A percentile compares a stretch with the other conserved stretches of the same genome.
Evolutionary conservation across 2,888 invertebrate species (phyloP).

Genomic region (Pyralis farinalis): DNA sequence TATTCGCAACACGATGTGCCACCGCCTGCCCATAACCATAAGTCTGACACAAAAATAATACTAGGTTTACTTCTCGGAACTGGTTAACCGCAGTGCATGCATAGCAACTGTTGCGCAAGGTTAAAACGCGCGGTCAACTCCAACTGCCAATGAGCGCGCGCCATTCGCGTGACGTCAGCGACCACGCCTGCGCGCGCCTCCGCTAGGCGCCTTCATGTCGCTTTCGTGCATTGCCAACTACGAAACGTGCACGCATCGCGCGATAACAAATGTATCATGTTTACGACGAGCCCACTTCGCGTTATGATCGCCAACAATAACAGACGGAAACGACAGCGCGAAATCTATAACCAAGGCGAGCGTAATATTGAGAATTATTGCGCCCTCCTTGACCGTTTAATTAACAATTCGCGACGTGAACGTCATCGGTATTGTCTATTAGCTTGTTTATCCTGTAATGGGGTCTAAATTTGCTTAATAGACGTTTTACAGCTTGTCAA

Average conservation of each 20-base stretch:
- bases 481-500: slow-evolving; percentile 6
- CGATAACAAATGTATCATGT: slow-evolving; percentile 39
- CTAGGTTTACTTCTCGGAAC: slow-evolving; percentile 48
- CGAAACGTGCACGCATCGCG: slow-evolving; percentile 30
- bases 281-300: slow-evolving; percentile 25
- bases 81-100: slow-evolving; percentile 52
- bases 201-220: slow-evolving; percentile 55
- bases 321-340: slow-evolving; percentile 23
- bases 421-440: slow-evolving; percentile 19
- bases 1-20: not conserved
- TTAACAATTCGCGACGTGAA: slow-evolving; percentile 24
- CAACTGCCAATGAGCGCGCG: slow-evolving; percentile 52
- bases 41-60: slow-evolving; percentile 49
- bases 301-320: slow-evolving; percentile 3
- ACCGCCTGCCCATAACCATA: slow-evolving; percentile 17
- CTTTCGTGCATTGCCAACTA: slow-evolving; percentile 40
- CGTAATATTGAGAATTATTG: slow-evolving; percentile 24
- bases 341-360: slow-evolving; percentile 37
- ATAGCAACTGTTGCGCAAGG: slow-evolving; percentile 77
- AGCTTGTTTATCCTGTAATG: slow-evolving; percentile 12
- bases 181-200: slow-evolving; percentile 81
- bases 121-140: slow-evolving; percentile 56
- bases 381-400: slow-evolving; percentile 20
- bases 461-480: slow-evolving; percentile 13
- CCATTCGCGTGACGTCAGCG: slow-evolving; percentile 64